Percentiles rank a stretch among this genome's conserved stretches.
phyloP scores from a whole-genome alignment of 2,888 invertebrate genomes.

The Phoronis australis region DNA sequence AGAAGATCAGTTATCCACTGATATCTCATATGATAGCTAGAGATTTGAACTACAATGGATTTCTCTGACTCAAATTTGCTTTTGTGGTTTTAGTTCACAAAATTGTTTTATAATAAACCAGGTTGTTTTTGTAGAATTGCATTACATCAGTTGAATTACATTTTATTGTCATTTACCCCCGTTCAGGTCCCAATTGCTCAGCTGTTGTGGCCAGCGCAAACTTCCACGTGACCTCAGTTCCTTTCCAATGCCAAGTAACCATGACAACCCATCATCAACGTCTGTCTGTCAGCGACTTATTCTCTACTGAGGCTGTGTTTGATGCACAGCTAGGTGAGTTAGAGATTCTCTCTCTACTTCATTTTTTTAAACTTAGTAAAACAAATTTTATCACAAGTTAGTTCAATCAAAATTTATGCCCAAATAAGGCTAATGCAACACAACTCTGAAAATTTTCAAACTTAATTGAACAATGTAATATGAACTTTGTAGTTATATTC shows the following conservation, averaged over 20 bases:
- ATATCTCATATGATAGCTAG: too few relatives aligned
- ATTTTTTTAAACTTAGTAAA: too few relatives aligned
- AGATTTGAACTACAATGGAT: too few relatives aligned
- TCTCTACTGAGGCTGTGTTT: constrained; percentile 26
- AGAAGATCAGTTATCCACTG: not conserved
- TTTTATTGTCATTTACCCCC: constrained; percentile 1
- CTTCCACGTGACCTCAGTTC: constrained; percentile 23
- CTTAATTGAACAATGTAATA: too few relatives aligned
- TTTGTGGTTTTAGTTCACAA: too few relatives aligned
- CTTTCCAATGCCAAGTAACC: constrained; percentile 32
- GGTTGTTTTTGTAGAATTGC: not conserved
- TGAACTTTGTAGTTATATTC: too few relatives aligned
- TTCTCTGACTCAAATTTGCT: too few relatives aligned
- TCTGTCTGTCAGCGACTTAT: constrained; percentile 25
- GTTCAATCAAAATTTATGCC: too few relatives aligned
- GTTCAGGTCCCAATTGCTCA: constrained; percentile 32
- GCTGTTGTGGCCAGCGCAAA: constrained; percentile 15
- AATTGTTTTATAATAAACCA: not conserved
- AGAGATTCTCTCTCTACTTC: too few relatives aligned
- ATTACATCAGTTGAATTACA: not conserved
- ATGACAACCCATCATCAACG: constrained; percentile 22
- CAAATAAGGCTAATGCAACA: too few relatives aligned
- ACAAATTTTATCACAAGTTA: too few relatives aligned
- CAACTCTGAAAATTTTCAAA: too few relatives aligned
- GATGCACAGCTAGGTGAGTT: constrained; percentile 29